Base-by-base conservation (phyloP, 92 coral and sea anemone genomes). In the Siderastrea radians region DNA sequence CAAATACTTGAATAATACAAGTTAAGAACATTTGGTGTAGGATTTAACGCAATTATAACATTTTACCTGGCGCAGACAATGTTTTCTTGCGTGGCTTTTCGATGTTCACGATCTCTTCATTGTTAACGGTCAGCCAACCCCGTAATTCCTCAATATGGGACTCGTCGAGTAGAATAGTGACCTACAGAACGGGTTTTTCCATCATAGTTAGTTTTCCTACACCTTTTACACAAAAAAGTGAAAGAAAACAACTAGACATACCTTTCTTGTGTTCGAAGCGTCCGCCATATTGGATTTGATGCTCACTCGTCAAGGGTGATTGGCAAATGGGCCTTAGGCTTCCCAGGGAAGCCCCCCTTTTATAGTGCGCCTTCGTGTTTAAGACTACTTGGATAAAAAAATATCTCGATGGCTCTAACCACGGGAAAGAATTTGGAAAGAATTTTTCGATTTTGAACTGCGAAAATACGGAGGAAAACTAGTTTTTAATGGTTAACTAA, bases 151-250 rank as follows among this genome's bases (percentile, higher is more conserved):
- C 14, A 43, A 65, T 65, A 43, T n/a, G 45, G 6, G 7, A 5
- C 6, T 65, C 71, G 38, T 65, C 71, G 45, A 65, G 71, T 65
- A 5, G 14, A 65, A 65, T 65, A 65, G 71, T 65, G 71, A 65
- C 12, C 71, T 65, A 65, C 71, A 65, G 71, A 65, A 52, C 6
- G 55, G 8, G 55, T 5, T 52, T 52, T 5, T 52, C 55, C 55
- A 52, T 52, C 55, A 52, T 52, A 52, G 55, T 52, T 52, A 52
- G 55, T 52, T 52, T 52, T 52, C 55, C 55, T 26, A 26, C 38
- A 26, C 38, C 38, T 26, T 26, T 26, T 26, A 26, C 38, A 0
- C 38, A 26, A 26, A 26, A 26, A 26, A 26, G 38, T 26, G 38
- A 26, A 26, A 26, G 38, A 26, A 26, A 26, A 26, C 38, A 26